Conservation (phyloP, 2,797 vertebrate species). For the Lepidocolaptes lacrymiger region DNA sequence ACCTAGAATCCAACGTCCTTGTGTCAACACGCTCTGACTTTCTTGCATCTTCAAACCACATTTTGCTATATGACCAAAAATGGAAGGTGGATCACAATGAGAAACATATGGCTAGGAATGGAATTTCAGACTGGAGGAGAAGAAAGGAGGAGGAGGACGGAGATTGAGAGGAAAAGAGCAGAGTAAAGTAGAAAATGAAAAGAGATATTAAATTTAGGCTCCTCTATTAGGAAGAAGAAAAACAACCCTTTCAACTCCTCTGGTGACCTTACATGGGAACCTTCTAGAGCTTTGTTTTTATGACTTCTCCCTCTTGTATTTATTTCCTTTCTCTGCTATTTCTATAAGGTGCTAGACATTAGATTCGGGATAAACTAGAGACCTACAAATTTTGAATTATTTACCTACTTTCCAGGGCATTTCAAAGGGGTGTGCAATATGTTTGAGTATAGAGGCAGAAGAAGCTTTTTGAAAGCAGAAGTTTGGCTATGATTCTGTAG, state of each 20-base stretch:
- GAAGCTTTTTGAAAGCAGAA: background rate
- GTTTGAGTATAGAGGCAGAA: background rate
- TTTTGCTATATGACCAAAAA: slow-evolving; percentile 62
- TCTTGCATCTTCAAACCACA: slow-evolving; percentile 56
- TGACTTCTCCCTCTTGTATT: background rate
- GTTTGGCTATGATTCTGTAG: background rate
- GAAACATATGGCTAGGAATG: slow-evolving; percentile 61
- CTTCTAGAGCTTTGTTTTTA: background rate
- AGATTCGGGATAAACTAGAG: background rate
- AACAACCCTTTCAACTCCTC: background rate
- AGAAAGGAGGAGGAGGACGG: background rate
- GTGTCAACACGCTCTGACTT: slow-evolving; percentile 58
- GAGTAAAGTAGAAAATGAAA: slow-evolving; percentile 37
- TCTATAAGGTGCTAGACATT: background rate
- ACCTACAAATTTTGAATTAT: background rate
- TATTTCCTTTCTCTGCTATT: slow-evolving; percentile 20
- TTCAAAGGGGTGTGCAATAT: background rate
- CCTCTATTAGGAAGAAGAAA: background rate
- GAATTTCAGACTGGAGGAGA: slow-evolving; percentile 43
- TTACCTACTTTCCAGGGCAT: slow-evolving; percentile 2
- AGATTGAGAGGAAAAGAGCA: slow-evolving; percentile 18
- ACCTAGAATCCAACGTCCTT: slow-evolving; percentile 45
- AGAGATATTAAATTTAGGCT: slow-evolving; percentile 28
- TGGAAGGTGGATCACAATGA: slow-evolving; percentile 58
- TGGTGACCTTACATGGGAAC: slow-evolving; percentile 46